Evolutionary conservation across 1,140 invertebrate species (phyloP), one percentile per base, ranked within the genome.

Genomic region (Camponotus pennsylvanicus): DNA sequence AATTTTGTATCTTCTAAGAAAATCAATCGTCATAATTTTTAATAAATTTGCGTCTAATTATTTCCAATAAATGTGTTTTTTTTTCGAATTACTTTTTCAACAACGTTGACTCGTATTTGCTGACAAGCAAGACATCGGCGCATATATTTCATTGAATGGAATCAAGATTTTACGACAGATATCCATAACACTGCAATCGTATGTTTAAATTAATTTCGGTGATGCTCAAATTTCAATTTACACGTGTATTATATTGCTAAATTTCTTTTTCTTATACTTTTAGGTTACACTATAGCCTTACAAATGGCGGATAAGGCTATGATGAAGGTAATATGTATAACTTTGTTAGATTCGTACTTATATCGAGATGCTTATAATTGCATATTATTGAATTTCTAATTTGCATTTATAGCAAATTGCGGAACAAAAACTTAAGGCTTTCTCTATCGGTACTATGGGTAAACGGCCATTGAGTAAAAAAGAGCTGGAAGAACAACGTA

Each of bases 401-500:
- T 66, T 83, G 2, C 15, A 82, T 87, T 90, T 92, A 4, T 79
- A 97, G 96, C 96, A 97, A 94, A 97, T 97, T 77, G 96, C 96
- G 76, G 97, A 97, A 92, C 97, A 97, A 91, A 98, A 98, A 93
- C 94, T 98, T 52, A 97, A 98, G 93, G 97, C 97, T 11, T 98
- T 98, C 94, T 97, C 97, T n/a, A 97, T 98, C 87, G 97, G 97
- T 32, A 97, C 97, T 34, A 98, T 98, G 97, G 97, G 97, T 34
- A 97, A 98, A 93, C 96, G 98, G 75, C 96, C 96, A 61, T 93
- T 98, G 86, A 98, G 98, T 52, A 98, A 98, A 95, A 97, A 97
- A 88, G 98, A 99, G 95, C 94, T 98, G 11, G 98, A 99, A 92
- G 98, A 99, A 89, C 96, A 97, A 77, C 97, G 97, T 80, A 98